Evolutionary conservation across 2,113 vertebrate species (phyloP), one percentile per base, ranked within the genome.

Genomic region (Caranx ignobilis): DNA sequence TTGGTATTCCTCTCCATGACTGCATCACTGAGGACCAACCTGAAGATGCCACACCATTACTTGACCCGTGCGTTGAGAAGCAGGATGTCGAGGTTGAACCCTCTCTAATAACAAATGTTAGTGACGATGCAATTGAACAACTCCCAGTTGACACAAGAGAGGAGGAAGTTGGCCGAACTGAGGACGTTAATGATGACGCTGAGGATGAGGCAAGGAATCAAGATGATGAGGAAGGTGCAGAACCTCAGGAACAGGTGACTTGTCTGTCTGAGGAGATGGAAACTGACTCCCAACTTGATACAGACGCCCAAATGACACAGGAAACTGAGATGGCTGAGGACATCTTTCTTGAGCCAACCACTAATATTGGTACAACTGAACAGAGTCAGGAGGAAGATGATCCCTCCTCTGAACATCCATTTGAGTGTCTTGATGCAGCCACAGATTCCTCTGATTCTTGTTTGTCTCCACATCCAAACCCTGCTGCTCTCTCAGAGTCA

Each of bases 1-100:
- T 93, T 34, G 96, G 94, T 74, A 92, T 95, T 52, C 80, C 91
- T 12, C 62, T 87, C 2, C 71, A 69, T 0, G 72, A 86, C 35
- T 19, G 37, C 6, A 6, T 71, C 54, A 26, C 34, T 11, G 57
- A 81, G 32, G 72, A 75, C 7, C 21, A 75, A 62, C 52, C 47
- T 19, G 21, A 83, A 52, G 70, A 80, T 9, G 61, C 11, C 4
- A n/a, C 1, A 7, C 18, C 75, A 86, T 7, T 43, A 68, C 2
- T 19, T 50, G 69, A 84, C 19, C 32, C 1, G 0, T n/a, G 56
- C 62, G 32, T 41, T n/a, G 60, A 89, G 6, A 54, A 87, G 21
- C 32, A 35, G 48, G 55, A 63, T 6, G 61, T 69, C 11, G 57
- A 75, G 7, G 50, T 13, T 11, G 59, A 79, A 48, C 11, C 47